Conservation (phyloP, 2,888 invertebrate species). For the Apamea monoglypha region DNA sequence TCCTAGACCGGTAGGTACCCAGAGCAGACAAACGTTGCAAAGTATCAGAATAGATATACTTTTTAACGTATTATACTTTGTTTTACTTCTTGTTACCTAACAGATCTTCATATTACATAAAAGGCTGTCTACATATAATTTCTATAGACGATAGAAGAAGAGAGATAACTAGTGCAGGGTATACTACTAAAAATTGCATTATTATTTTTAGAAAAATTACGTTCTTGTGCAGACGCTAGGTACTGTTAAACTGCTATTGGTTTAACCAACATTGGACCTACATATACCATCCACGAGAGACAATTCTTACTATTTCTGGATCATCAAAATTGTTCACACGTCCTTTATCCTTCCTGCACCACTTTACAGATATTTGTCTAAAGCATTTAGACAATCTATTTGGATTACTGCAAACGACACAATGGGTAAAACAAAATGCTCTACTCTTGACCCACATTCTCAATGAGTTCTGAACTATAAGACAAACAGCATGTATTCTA, state of each 20-base stretch:
- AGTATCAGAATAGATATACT: background rate
- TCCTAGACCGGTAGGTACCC: background rate
- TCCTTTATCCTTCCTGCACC: constrained; percentile 1
- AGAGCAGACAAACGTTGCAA: background rate
- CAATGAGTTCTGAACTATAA: constrained; percentile 47
- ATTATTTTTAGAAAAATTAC: background rate
- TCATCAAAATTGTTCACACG: constrained; percentile 15
- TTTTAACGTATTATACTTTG: background rate
- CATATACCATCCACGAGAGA: background rate
- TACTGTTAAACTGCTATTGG: background rate
- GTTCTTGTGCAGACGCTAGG: background rate
- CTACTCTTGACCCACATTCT: constrained; percentile 54
- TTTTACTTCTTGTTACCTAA: background rate
- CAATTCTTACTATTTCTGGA: constrained; percentile 10
- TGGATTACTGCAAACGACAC: constrained; percentile 20
- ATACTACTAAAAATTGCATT: background rate
- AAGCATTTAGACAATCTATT: constrained; percentile 48
- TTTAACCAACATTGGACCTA: background rate
- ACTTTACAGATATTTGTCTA: constrained; percentile 40
- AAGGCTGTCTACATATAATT: background rate
- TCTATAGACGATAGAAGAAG: background rate
- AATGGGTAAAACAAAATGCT: constrained; percentile 40
- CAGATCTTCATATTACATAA: background rate
- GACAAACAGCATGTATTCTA: constrained; percentile 32
- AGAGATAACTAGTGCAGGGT: no score